Evolutionary conservation across 2,888 invertebrate genomes (phyloP), one percentile per base, ranked within the genome.

Genomic region (Ellobium chinense): DNA sequence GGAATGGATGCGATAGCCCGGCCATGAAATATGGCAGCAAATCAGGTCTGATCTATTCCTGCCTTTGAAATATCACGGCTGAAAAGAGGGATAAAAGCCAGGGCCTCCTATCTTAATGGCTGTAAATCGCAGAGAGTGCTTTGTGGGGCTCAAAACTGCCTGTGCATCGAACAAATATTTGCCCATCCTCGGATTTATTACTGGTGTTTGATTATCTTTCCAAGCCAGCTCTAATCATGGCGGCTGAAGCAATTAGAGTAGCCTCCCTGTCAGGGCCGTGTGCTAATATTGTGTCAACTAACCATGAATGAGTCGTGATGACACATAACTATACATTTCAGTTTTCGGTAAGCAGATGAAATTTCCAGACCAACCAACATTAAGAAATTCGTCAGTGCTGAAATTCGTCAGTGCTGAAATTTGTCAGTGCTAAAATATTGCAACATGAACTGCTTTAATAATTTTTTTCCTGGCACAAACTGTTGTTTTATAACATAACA

Each of bases 221-320:
- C 63, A 31, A 65, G 37, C 65, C 56, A 37, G 72, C 56, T 27
- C 65, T 79, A 79, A 72, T 79, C 78, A 65, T 72, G 73, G 54
- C 58, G 78, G 72, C 18, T 65, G 39, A 46, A 79, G 72, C 78
- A 72, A 79, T 79, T 65, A 79, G 72, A 63, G 56, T 36, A 54
- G 54, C 56, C 37, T 54, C 46, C 56, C 78, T 27, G 63, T 73
- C 39, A 56, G 65, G 73, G 58, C 39, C 56, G 65, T 27, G 63
- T 65, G 65, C 78, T 72, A 72, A 65, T 72, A 73, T 79, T 79
- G 72, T 79, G 78, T 73, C 46, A 79, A 79, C 78, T 62, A 54
- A 46, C 36, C 34, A 73, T 29, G 12, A 37, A 24, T 3, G 62
- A 46, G 36, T 27, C 78, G 78, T 79, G 78, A 63, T 63, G 78